Evolutionary conservation across 2,888 invertebrate species (phyloP).

Genomic region (Trissolcus japonicus): DNA sequence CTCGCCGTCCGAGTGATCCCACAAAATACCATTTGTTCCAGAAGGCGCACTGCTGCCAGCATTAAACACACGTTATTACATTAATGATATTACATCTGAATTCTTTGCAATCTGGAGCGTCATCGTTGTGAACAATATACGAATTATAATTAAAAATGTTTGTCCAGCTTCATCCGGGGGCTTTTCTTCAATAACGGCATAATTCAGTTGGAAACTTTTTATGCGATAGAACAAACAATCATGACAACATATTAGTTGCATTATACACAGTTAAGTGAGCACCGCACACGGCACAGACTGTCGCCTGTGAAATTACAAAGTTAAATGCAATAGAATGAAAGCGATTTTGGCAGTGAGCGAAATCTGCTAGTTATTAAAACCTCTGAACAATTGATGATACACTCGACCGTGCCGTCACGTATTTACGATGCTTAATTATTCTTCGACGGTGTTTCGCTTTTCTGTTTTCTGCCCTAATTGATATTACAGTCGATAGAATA

Average conservation of each 20-base stretch:
- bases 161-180: conserved; percentile 10
- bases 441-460: not conserved
- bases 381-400: not conserved
- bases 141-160: conserved; percentile 45
- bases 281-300: not conserved
- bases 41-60: conserved; percentile 13
- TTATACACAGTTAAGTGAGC: not conserved
- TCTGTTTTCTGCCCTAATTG: not conserved
- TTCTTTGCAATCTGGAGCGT: conserved; percentile 21
- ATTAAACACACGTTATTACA: conserved; percentile 3
- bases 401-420: conserved; percentile 5
- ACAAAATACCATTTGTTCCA: conserved; percentile 26
- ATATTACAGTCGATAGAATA: not conserved
- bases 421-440: conserved; percentile 18
- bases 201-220: conserved; percentile 21
- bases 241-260: conserved; percentile 12
- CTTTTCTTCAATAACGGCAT: conserved; percentile 29
- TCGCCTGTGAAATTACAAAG: conserved; percentile 19
- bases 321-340: conserved; percentile 14
- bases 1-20: not conserved
- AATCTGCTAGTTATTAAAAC: not conserved
- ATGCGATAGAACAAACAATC: conserved; percentile 16
- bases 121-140: conserved; percentile 18
- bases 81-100: conserved; percentile 26
- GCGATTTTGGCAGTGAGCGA: not conserved